phyloP scores from a whole-genome alignment of 2,113 vertebrate genomes.

The Oncorhynchus keta region DNA sequence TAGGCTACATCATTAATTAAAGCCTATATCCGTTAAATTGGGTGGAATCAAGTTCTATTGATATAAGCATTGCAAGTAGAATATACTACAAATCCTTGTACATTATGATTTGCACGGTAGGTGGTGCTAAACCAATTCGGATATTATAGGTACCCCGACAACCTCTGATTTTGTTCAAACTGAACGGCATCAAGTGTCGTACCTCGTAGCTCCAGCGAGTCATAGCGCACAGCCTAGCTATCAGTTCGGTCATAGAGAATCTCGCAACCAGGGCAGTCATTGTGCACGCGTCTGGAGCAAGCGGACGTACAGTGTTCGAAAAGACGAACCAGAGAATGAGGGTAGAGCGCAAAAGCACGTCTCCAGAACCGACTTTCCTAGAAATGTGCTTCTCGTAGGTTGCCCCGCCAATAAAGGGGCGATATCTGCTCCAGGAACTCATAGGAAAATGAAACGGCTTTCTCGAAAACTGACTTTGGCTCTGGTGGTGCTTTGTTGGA shows the following conservation, averaged over 20 bases:
- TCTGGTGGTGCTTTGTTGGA: slow-evolving; percentile 1
- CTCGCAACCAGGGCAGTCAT: background rate
- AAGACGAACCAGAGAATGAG: slow-evolving; percentile 3
- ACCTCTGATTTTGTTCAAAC: background rate
- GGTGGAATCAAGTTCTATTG: too few relatives aligned
- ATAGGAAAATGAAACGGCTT: slow-evolving; percentile 8
- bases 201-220: background rate
- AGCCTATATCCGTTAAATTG: too few relatives aligned
- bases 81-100: background rate
- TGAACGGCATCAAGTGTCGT: slow-evolving; percentile 11
- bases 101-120: slow-evolving; percentile 11
- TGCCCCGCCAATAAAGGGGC: slow-evolving; percentile 14
- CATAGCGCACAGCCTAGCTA: background rate
- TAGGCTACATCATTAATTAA: too few relatives aligned
- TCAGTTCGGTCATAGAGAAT: slow-evolving; percentile 1
- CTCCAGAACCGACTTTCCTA: slow-evolving; percentile 5
- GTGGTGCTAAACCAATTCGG: slow-evolving; percentile 21
- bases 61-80: too few relatives aligned
- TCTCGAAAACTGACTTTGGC: slow-evolving; percentile 9
- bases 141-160: background rate
- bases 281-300: background rate
- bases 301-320: background rate
- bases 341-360: background rate
- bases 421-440: slow-evolving; percentile 1
- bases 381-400: slow-evolving; percentile 10